Conservation (phyloP, 2,797 vertebrate genomes). For the Amphiprion clarkii region DNA sequence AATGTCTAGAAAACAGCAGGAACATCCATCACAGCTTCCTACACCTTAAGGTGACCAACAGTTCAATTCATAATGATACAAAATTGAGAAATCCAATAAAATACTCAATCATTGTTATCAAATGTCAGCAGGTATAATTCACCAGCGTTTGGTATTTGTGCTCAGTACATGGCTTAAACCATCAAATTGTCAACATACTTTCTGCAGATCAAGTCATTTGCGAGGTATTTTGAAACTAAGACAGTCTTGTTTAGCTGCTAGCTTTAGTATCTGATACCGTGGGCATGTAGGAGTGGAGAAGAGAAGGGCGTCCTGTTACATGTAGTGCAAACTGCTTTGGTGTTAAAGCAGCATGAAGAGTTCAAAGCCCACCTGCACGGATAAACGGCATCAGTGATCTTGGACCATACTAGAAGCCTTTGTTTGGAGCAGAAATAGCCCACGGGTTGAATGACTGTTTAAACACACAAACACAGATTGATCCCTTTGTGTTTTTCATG, state of each 20-base stretch:
- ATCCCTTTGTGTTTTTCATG: constrained; percentile 51
- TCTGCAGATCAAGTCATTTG: too few relatives aligned
- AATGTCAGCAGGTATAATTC: not conserved
- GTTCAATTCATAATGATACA: too few relatives aligned
- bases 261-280: not conserved
- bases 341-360: constrained; percentile 18
- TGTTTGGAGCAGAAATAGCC: constrained; percentile 57
- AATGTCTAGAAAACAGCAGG: too few relatives aligned
- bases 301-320: constrained; percentile 1
- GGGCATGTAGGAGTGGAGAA: not conserved
- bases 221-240: not conserved
- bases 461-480: constrained; percentile 58
- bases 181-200: too few relatives aligned
- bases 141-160: not conserved
- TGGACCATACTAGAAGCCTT: constrained; percentile 45
- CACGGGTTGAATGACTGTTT: constrained; percentile 56
- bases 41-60: too few relatives aligned
- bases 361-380: constrained; percentile 46
- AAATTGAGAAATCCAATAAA: not conserved
- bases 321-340: constrained; percentile 20
- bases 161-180: not conserved
- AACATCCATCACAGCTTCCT: too few relatives aligned
- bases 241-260: not conserved
- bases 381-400: constrained; percentile 43
- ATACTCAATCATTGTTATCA: not conserved